phyloP scores from a whole-genome alignment of 2,113 vertebrate species.

The Pomatostomus ruficeps region DNA sequence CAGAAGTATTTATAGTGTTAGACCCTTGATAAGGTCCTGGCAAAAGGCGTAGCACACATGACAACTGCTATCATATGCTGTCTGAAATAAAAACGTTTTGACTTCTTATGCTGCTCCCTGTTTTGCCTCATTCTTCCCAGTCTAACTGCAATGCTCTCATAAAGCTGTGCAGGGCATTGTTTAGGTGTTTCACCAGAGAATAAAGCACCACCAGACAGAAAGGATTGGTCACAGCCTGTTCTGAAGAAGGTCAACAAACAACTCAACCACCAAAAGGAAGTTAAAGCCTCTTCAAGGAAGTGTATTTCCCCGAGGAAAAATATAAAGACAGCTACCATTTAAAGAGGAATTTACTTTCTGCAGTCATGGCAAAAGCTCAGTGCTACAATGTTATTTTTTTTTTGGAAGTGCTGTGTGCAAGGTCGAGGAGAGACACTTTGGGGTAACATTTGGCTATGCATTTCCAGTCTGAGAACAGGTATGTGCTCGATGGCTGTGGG shows the following conservation, averaged over 20 bases:
- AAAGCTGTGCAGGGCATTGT: background rate
- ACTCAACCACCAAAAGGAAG: background rate
- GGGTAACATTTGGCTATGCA: background rate
- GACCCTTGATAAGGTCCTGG: background rate
- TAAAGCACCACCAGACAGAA: background rate
- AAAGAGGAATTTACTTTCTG: background rate
- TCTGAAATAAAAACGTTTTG: background rate
- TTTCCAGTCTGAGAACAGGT: background rate
- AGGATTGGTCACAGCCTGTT: background rate
- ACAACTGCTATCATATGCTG: background rate
- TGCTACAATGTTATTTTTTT: background rate
- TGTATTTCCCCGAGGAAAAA: background rate
- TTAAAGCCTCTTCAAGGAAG: background rate
- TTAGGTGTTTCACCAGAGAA: background rate
- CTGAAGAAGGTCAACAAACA: background rate
- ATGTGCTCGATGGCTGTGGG: fast-evolving
- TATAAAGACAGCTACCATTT: background rate
- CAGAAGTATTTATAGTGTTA: background rate
- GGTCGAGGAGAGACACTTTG: fast-evolving
- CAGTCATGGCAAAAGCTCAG: background rate
- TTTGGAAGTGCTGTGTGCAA: background rate
- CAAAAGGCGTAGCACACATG: background rate
- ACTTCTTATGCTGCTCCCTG: background rate
- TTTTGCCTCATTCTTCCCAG: background rate
- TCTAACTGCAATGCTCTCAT: background rate